Base-by-base conservation (phyloP, 2,888 invertebrate species). In the Amphimallon solstitiale region DNA sequence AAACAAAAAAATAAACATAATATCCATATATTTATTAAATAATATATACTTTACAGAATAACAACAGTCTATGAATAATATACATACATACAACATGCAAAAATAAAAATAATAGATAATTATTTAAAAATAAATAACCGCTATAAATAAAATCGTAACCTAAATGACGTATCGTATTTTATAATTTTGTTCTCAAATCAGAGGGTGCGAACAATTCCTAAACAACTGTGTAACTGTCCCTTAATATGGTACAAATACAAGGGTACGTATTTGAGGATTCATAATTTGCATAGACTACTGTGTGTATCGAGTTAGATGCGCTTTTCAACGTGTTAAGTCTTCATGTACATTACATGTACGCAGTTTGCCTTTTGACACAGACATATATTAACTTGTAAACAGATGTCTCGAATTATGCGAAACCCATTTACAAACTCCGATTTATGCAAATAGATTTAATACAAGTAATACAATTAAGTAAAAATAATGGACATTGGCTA, bases 301-400 rank as follows among this genome's bases (percentile, higher is more conserved):
- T 49, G 19, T 45, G 52, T 56, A 40, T 56, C 54, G 65, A 35
- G 65, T 74, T 74, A 71, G 74, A 71, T 74, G 72, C 73, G 74
- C 74, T 74, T 74, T 74, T 74, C 70, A 72, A 52, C 71, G 63
- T 65, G 62, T 7, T 43, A 49, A 21, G 62, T 51, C 51, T 62
- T 61, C 46, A 61, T 61, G 38, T 43, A 40, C 43, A 43, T 40
- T 49, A n/a, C n/a, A 19, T 21, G 21, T 29, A n/a, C 38, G 12
- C 23, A 29, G 34, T 48, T 35, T 56, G 14, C 62, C 12, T 12
- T 66, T 62, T 29, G 61, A 45, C 54, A 46, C 61, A 67, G 71
- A 71, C 23, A 23, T 72, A 70, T 63, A 74, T 75, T 71, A 73
- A 67, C 68, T 60, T 69, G 70, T 70, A 72, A 74, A 74, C 74